These are phyloP conservation scores for Halcyon chelicuti DNA, from an alignment of 2,797 vertebrate genomes.

Conservation along the genomic window DNA sequence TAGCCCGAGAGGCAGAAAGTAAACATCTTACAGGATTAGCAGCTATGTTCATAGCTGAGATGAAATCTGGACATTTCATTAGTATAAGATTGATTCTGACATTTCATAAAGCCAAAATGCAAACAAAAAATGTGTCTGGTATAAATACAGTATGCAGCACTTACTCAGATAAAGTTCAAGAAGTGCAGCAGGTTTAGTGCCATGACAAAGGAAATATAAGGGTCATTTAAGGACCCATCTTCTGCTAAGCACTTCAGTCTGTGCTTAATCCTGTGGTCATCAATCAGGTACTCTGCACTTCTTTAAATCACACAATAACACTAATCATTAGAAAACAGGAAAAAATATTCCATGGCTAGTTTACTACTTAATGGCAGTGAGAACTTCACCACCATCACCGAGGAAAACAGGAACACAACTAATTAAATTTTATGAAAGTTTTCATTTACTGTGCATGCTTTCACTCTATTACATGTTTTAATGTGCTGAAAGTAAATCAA, in stretches of 20 bases:
- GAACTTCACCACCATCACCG: not conserved
- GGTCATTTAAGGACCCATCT: slow-evolving; percentile 57
- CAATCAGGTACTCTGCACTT: not conserved
- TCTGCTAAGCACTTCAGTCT: not conserved
- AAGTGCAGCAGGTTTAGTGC: slow-evolving; percentile 44
- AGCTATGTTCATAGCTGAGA: slow-evolving; percentile 52
- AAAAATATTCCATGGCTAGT: not conserved
- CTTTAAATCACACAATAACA: not conserved
- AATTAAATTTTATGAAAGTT: not conserved
- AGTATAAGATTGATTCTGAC: slow-evolving; percentile 71
- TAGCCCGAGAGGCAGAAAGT: slow-evolving; percentile 28
- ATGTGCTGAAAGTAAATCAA: not conserved
- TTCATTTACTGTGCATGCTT: not conserved
- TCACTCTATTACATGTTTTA: not conserved
- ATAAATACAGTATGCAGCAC: slow-evolving; percentile 53
- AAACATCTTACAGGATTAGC: slow-evolving; percentile 61
- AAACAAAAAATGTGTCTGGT: slow-evolving; percentile 71
- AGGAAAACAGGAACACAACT: not conserved
- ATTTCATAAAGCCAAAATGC: slow-evolving; percentile 74
- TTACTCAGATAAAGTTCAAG: slow-evolving; percentile 64
- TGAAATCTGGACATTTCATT: slow-evolving; percentile 74
- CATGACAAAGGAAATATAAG: slow-evolving; percentile 50
- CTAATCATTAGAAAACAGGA: not conserved
- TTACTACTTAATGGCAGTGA: not conserved
- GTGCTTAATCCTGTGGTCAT: not conserved